These are phyloP conservation scores for Ciconia maguari DNA, from an alignment of 2,113 vertebrate genomes.

Conservation along the genomic window DNA sequence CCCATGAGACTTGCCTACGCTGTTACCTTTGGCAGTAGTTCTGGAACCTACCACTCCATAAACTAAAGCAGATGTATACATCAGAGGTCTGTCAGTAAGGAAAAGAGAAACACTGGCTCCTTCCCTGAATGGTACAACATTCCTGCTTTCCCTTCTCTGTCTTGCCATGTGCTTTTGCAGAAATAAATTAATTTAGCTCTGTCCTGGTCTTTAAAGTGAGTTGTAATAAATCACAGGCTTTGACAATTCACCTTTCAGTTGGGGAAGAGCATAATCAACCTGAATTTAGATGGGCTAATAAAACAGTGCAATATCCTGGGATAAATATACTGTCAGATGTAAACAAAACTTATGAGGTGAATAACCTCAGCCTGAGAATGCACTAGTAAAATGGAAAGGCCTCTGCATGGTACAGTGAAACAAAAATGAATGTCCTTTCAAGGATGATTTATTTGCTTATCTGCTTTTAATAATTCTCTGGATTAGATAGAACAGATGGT, in stretches of 20 bases:
- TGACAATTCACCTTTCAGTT: constrained; percentile 36
- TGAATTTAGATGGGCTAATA: constrained; percentile 44
- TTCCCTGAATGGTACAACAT: not conserved
- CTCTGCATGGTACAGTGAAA: not conserved
- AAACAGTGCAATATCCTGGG: not conserved
- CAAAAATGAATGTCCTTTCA: not conserved
- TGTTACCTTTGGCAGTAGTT: not conserved
- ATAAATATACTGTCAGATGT: constrained; percentile 19
- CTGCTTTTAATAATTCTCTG: constrained; percentile 26
- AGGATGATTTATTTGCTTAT: constrained; percentile 15
- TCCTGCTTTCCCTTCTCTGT: not conserved
- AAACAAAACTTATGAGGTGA: not conserved
- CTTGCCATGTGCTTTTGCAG: not conserved
- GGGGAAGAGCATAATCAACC: constrained; percentile 17
- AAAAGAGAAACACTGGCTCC: not conserved
- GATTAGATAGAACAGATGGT: not conserved
- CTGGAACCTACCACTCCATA: not conserved
- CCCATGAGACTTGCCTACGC: not conserved
- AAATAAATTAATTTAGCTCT: constrained; percentile 23
- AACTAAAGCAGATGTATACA: not conserved
- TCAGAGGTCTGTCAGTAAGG: not conserved
- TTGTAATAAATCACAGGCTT: constrained; percentile 36
- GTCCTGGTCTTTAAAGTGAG: not conserved
- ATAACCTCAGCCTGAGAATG: not conserved
- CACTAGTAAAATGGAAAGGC: not conserved